Conservation (phyloP, 1,140 invertebrate genomes). For the silkworm (Bombyx mori) region DNA sequence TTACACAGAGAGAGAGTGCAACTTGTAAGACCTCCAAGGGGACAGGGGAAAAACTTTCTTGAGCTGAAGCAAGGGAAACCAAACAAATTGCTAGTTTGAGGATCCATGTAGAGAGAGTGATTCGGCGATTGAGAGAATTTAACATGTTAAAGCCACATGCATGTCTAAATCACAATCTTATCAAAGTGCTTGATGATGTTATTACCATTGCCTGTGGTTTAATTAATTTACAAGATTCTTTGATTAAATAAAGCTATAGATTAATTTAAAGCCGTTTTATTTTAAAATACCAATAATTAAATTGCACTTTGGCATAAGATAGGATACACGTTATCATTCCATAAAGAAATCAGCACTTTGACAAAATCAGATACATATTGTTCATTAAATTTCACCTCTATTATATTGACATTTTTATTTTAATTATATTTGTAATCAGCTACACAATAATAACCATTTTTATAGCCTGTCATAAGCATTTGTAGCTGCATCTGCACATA, state of each 20-base stretch:
- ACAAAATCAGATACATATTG: too few species aligned
- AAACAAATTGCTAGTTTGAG: constrained; percentile 37
- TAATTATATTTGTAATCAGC: constrained; percentile 11
- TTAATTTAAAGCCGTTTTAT: neutral
- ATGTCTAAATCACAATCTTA: constrained; percentile 20
- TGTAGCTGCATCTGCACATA: constrained; percentile 13
- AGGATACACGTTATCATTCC: constrained; percentile 4
- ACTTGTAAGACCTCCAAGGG: constrained; percentile 52
- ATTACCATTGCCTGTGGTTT: constrained; percentile 32
- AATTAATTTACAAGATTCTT: constrained; percentile 33
- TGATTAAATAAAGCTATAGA: constrained; percentile 27
- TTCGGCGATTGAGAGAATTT: constrained; percentile 32
- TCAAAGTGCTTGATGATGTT: constrained; percentile 22
- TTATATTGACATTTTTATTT: constrained; percentile 14
- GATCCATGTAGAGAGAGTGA: constrained; percentile 37
- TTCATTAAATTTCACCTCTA: constrained; percentile 6
- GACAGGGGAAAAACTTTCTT: constrained; percentile 19
- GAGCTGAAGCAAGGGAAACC: constrained; percentile 28
- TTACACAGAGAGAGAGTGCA: constrained; percentile 22
- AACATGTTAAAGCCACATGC: constrained; percentile 29
- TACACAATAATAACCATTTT: constrained; percentile 16
- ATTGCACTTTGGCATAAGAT: constrained; percentile 6
- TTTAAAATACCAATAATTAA: neutral
- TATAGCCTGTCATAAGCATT: constrained; percentile 4
- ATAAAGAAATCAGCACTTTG: neutral